These are phyloP conservation scores for Lithophane semibrunnea DNA, from an alignment of 2,888 invertebrate species.

Conservation along the genomic window DNA sequence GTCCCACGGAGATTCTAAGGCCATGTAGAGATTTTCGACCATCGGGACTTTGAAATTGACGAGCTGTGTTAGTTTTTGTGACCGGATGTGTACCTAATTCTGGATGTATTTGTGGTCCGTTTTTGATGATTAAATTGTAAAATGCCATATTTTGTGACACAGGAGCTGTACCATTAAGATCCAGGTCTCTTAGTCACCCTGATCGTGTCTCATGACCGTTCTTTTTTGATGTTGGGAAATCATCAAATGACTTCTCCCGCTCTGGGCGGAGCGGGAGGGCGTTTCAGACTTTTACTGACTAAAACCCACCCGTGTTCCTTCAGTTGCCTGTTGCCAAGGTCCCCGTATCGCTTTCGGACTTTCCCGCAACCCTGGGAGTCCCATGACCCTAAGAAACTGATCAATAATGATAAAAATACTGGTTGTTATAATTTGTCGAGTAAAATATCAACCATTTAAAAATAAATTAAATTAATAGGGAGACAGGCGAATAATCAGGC, in stretches of 20 bases:
- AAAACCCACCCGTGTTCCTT: no score
- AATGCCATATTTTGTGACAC: neutral
- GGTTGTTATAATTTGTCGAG: neutral
- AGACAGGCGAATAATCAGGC: neutral
- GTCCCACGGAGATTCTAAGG: conserved; percentile 65
- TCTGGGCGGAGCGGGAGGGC: no score
- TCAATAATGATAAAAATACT: neutral
- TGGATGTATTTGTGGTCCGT: accelerated
- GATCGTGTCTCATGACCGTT: no score
- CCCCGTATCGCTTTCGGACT: no score
- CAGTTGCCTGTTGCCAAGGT: no score
- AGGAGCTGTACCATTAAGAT: neutral
- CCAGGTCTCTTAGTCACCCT: no score
- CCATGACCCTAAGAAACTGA: neutral
- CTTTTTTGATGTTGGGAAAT: no score
- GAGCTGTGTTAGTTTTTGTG: neutral
- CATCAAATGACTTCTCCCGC: no score
- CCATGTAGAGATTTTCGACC: conserved; percentile 39
- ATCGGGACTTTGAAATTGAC: conserved; percentile 18
- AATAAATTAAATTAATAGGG: neutral
- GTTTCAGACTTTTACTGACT: no score
- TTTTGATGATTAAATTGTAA: neutral
- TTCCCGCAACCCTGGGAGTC: no score
- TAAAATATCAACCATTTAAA: neutral
- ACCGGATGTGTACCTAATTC: neutral